A percentile compares a stretch with the other conserved stretches of the same genome.
Conservation (phyloP, 2,113 vertebrate species). For the Cryptomyrus ogoouensis region DNA sequence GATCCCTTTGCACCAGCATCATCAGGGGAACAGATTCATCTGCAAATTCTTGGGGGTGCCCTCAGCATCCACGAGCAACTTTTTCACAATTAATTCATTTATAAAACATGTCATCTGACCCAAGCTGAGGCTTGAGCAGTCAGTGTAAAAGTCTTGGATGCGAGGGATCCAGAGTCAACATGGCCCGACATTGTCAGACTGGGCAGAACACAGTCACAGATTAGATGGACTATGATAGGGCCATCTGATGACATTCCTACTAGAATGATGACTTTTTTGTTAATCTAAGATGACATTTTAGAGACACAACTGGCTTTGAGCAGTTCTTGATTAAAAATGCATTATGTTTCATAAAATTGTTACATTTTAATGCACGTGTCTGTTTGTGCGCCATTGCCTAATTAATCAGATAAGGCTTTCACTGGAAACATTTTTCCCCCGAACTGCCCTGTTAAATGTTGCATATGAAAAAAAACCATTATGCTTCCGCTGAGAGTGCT, state of each 20-base stretch:
- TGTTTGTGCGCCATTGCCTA: not conserved
- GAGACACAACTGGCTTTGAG: not conserved
- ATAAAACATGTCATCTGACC: constrained; percentile 18
- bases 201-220: not conserved
- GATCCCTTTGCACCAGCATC: constrained; percentile 25
- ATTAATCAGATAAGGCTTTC: constrained; percentile 16
- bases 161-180: not conserved
- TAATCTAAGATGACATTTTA: not conserved
- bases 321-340: constrained; percentile 20
- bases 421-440: not conserved
- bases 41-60: constrained; percentile 22
- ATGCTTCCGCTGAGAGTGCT: not conserved
- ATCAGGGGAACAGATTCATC: constrained; percentile 32
- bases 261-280: not conserved
- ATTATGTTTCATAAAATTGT: constrained; percentile 20
- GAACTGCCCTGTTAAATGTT: constrained; percentile 12
- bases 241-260: not conserved
- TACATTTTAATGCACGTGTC: not conserved
- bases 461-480: not conserved
- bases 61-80: constrained; percentile 14
- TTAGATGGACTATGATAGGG: not conserved
- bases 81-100: not conserved
- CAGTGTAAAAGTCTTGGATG: not conserved
- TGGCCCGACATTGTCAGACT: not conserved
- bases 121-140: not conserved